Evolutionary conservation across 2,797 vertebrate genomes (phyloP), one percentile per base, ranked within the genome.

Genomic region (Cossypha niveicapilla): DNA sequence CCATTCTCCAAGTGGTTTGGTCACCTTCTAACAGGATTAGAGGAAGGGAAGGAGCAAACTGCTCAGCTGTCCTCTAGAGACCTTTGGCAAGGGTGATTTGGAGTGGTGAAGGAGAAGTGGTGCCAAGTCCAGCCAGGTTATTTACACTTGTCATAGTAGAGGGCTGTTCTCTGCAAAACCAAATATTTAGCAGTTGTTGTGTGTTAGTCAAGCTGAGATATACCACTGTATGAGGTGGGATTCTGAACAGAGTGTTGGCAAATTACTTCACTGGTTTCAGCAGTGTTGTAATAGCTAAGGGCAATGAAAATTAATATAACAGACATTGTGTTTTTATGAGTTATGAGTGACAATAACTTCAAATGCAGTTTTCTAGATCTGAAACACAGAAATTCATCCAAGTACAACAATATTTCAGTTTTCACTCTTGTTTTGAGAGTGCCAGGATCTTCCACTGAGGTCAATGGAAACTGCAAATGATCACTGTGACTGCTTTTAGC

Each of bases 1-100:
- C 81, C 65, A 34, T 88, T 92, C 50, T 93, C 50, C 63, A 85
- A 45, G 58, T 65, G 71, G n/a, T 9, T 7, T 6, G 32, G 50
- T 82, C 88, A 28, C 74, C 72, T 71, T 79, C 72, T 81, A 93
- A 91, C 22, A 91, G 79, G 86, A 92, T 96, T 80, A 94, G 41
- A 72, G 70, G 53, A 44, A 86, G 65, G 66, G 60, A 88, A 21
- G 86, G 67, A 75, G 37, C 14, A 21, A 94, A 68, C 62, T 76
- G 42, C 82, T 92, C 76, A 42, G 48, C 3, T 73, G 65, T 75
- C 63, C 84, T 67, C 90, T 8, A 14, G 75, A 81, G 60, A 79
- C 56, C 63, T 58, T 87, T 84, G 75, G 81, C 50, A 94, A 79
- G 45, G 45, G 30, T 35, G 53, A 60, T 86, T 76, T 47, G 72